Base-by-base conservation (phyloP, 1,140 invertebrate genomes). In the Trinorchestia longiramus region DNA sequence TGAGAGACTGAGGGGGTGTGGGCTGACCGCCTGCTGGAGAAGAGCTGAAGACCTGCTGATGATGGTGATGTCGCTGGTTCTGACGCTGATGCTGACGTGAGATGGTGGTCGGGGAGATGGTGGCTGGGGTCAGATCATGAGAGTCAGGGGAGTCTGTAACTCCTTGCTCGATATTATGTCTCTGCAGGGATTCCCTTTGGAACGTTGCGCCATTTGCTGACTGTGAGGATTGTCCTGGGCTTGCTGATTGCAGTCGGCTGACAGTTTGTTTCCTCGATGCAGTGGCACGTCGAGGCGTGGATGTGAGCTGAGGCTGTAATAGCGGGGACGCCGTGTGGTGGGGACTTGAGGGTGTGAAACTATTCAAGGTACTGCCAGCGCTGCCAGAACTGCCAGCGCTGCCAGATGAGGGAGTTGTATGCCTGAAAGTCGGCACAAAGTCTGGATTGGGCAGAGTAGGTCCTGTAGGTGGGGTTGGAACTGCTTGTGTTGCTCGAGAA, bases 101-200 rank as follows among this genome's bases (percentile, higher is more conserved):
- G 41, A 92, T 44, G 90, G 90, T 92, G 41, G 90, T 92, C 23
- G 90, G 90, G 41, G 90, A 40, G 43, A 92, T 92, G 43, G 90
- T 92, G 90, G 90, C 90, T 6, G 43, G 19, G 41, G 90, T 19
- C 4, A 28, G 43, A 15, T 90, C 88, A 23, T 15, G 88, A 28
- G 41, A 15, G 41, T 92, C 41, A 42, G 90, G 90, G 90, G 23
- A 23, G 90, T 92, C 42, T 40, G 90, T 23, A 40, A 36, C 11
- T 87, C 41, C 36, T 87, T 87, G 36, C 11, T 8, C 4, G 11
- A n/a, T 8, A 87, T 53, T 53, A 19, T 53, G 47, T 19, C 47
- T 19, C 47, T 53, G 47, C 47, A 53, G 47, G 6, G 47, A 53
- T 19, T 6, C 47, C 8, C 47, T 53, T 6, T 53, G 6, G 8